These are phyloP conservation scores for Calyptommatus sinebrachiatus DNA, from an alignment of 2,113 vertebrate genomes.

Conservation along the genomic window DNA sequence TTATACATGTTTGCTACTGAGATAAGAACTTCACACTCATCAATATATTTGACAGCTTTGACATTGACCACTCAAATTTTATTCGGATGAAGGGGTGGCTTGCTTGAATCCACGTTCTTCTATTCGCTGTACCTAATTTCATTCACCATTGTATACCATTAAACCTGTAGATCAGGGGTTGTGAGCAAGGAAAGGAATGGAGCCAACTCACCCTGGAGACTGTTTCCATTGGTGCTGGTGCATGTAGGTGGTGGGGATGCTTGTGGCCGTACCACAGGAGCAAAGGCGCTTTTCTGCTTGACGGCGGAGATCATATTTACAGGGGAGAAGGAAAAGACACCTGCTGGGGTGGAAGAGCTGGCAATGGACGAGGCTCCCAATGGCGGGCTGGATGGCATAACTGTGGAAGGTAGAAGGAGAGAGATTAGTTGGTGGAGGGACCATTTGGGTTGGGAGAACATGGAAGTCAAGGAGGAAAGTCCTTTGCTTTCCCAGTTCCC, in stretches of 20 bases:
- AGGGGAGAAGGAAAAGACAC: slow-evolving; percentile 91
- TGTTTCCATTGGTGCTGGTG: slow-evolving; percentile 85
- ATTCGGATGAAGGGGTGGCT: background rate
- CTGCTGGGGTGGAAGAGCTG: slow-evolving; percentile 67
- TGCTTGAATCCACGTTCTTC: background rate
- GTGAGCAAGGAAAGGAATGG: background rate
- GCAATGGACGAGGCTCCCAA: slow-evolving; percentile 74
- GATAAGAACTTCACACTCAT: background rate
- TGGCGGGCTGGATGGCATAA: slow-evolving; percentile 78
- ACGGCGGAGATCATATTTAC: slow-evolving; percentile 96
- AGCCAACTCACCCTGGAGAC: slow-evolving; percentile 87
- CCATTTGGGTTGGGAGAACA: background rate
- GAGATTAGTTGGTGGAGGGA: background rate
- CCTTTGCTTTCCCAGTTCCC: background rate
- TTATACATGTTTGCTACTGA: no score
- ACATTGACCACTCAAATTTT: background rate
- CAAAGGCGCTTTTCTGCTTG: slow-evolving; percentile 99
- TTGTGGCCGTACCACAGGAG: slow-evolving; percentile 91
- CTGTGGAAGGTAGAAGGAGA: slow-evolving; percentile 53
- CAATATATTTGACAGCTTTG: background rate
- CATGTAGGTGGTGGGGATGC: slow-evolving; percentile 90
- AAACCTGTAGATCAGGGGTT: background rate
- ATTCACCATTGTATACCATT: background rate
- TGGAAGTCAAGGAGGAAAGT: background rate
- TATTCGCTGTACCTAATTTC: background rate